Conservation (phyloP, 37 sponge, comb jelly and placozoan genomes). For the Corticium candelabrum region DNA sequence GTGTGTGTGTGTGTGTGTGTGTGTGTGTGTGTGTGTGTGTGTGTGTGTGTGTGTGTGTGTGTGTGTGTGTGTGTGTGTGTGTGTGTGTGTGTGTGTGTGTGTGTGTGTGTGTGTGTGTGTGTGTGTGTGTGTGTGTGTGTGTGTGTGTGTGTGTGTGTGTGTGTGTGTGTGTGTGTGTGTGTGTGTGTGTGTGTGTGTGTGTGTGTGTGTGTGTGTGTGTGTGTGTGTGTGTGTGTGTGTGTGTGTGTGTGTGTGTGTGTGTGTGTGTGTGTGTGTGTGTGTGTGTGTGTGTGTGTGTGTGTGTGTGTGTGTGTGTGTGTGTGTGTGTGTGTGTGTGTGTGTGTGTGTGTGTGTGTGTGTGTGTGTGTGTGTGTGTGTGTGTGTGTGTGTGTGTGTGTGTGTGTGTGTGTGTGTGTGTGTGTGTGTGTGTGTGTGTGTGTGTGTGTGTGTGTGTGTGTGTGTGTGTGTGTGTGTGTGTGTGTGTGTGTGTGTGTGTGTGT, state of each 20-base stretch:
- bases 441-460: slow-evolving; percentile 1
- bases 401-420: slow-evolving; percentile 5
- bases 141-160: slow-evolving; percentile 3
- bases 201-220: slow-evolving; percentile 5
- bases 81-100: no score
- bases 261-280: slow-evolving; percentile 31
- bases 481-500: slow-evolving; percentile 6
- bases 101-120: no score
- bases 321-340: slow-evolving; percentile 35
- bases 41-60: no score
- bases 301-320: slow-evolving; percentile 35
- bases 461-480: slow-evolving; percentile 12
- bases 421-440: slow-evolving; percentile 5
- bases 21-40: no score
- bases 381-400: slow-evolving; percentile 5
- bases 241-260: slow-evolving; percentile 17
- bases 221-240: slow-evolving; percentile 1
- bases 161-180: slow-evolving; percentile 5
- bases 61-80: no score
- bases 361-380: slow-evolving; percentile 18
- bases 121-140: no score
- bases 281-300: slow-evolving; percentile 29
- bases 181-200: slow-evolving; percentile 5
- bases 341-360: slow-evolving; percentile 34
- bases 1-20: no score